phyloP scores from a whole-genome alignment of 2,797 vertebrate genomes.

The Alfaro cultratus region DNA sequence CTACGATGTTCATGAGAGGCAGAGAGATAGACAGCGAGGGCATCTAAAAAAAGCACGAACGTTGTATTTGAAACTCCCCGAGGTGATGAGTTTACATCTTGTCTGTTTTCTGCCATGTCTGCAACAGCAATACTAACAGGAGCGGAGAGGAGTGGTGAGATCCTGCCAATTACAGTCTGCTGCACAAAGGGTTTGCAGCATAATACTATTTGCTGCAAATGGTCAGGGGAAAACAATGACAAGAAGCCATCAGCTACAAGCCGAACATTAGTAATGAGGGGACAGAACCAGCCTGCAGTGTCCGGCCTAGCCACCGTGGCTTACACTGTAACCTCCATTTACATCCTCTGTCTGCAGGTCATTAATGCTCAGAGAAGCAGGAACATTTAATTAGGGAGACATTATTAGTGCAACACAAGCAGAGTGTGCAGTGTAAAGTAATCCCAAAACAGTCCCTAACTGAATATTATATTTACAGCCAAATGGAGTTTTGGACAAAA shows the following conservation, averaged over 20 bases:
- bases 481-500: constrained; percentile 50
- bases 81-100: constrained; percentile 71
- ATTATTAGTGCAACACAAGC: constrained; percentile 78
- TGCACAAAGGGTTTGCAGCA: constrained; percentile 53
- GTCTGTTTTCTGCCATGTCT: constrained; percentile 71
- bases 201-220: constrained; percentile 14
- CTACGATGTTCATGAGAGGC: constrained; percentile 30
- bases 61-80: constrained; percentile 63
- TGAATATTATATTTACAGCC: constrained; percentile 74
- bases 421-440: constrained; percentile 67
- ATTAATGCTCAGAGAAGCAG: constrained; percentile 79
- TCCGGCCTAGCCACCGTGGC: constrained; percentile 50
- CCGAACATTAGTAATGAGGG: constrained; percentile 49
- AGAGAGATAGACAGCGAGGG: constrained; percentile 14
- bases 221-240: constrained; percentile 52
- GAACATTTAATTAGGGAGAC: constrained; percentile 83
- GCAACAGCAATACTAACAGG: constrained; percentile 63
- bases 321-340: constrained; percentile 58
- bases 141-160: constrained; percentile 51
- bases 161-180: constrained; percentile 64
- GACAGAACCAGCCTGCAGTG: constrained; percentile 58
- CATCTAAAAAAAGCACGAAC: constrained; percentile 32
- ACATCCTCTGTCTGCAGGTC: constrained; percentile 77
- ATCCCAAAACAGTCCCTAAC: constrained; percentile 75
- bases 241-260: constrained; percentile 45